These are phyloP conservation scores for Perizoma flavofasciatum DNA, from an alignment of 2,888 invertebrate species.

Conservation along the genomic window DNA sequence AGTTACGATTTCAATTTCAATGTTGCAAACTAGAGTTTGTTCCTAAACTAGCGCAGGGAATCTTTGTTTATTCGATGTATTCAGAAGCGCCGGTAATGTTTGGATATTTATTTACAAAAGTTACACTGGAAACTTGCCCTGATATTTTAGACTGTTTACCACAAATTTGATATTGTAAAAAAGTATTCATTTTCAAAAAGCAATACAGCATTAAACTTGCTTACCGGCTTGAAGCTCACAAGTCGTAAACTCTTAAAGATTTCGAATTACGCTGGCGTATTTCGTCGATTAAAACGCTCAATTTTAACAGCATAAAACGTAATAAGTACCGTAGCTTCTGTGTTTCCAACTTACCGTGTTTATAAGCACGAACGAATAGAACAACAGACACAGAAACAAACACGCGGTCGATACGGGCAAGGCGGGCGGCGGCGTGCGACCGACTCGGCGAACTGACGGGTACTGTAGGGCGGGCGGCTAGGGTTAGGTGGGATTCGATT, in stretches of 20 bases:
- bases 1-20: slow-evolving; percentile 30
- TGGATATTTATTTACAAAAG: slow-evolving; percentile 22
- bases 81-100: slow-evolving; percentile 8
- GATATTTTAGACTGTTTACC: background rate
- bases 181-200: slow-evolving; percentile 28
- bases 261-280: slow-evolving; percentile 9
- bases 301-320: background rate
- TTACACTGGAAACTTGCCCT: slow-evolving; percentile 2
- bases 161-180: too few species aligned
- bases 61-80: slow-evolving; percentile 21
- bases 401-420: slow-evolving; percentile 56
- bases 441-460: slow-evolving; percentile 51
- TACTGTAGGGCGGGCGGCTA: slow-evolving; percentile 67
- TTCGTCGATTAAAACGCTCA: slow-evolving; percentile 4
- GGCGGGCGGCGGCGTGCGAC: slow-evolving; percentile 55
- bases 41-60: slow-evolving; percentile 8
- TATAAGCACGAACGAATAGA: slow-evolving; percentile 42
- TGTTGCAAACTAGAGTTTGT: slow-evolving; percentile 15
- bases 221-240: slow-evolving; percentile 30
- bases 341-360: slow-evolving; percentile 34
- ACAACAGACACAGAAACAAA: slow-evolving; percentile 53
- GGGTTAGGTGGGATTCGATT: slow-evolving; percentile 42
- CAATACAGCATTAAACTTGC: slow-evolving; percentile 27
- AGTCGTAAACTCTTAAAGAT: slow-evolving; percentile 25
- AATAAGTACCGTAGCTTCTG: background rate